Evolutionary conservation across 2,113 vertebrate genomes (phyloP).

Genomic region (Thamnophis sirtalis): DNA sequence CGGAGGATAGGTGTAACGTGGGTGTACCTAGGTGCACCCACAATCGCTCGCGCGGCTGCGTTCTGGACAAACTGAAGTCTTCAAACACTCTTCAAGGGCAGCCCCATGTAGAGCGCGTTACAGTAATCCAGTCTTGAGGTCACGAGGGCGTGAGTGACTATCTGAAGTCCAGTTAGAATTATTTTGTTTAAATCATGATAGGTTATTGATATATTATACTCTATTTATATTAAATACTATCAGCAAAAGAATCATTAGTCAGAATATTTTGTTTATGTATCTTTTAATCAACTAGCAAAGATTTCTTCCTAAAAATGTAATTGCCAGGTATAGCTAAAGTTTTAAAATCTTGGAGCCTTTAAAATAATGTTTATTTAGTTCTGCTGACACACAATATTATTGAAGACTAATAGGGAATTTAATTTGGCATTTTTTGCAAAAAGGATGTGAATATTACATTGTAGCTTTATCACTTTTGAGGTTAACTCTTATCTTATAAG

Average conservation of each 20-base stretch:
- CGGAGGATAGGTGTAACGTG: too few relatives aligned
- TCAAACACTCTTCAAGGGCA: too few relatives aligned
- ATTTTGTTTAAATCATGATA: conserved; percentile 7
- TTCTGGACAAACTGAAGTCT: too few relatives aligned
- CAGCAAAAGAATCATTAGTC: conserved; percentile 6
- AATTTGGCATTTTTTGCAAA: background rate
- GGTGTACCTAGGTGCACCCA: too few relatives aligned
- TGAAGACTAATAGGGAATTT: background rate
- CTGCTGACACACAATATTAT: background rate
- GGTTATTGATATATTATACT: conserved; percentile 22
- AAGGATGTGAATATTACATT: background rate
- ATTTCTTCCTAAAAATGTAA: background rate
- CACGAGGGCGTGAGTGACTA: too few relatives aligned
- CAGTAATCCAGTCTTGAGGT: too few relatives aligned
- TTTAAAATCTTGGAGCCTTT: background rate
- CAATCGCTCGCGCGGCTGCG: too few relatives aligned
- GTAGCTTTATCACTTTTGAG: background rate
- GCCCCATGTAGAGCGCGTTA: too few relatives aligned
- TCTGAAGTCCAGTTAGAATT: too few relatives aligned
- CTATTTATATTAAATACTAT: background rate
- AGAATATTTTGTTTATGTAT: conserved; percentile 12
- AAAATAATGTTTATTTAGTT: conserved; percentile 17
- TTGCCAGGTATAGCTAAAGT: fast-evolving
- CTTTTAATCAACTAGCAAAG: conserved; percentile 43
- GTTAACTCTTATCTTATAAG: background rate